These are phyloP conservation scores for Xylocampa areola DNA, from an alignment of 2,888 invertebrate species.

Conservation along the genomic window DNA sequence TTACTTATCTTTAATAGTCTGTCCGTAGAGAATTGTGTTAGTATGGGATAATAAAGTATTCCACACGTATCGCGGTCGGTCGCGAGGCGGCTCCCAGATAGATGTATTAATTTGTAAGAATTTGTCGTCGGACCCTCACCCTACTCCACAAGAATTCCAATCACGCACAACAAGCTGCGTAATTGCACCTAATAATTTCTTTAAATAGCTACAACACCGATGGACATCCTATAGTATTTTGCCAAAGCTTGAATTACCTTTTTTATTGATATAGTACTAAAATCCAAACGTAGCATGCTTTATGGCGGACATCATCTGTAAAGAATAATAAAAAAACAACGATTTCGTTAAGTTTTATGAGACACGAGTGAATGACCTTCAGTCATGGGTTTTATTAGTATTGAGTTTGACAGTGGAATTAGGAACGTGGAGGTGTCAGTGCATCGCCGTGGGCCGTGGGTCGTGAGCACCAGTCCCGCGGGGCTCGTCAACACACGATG, in stretches of 20 bases:
- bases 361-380: conserved; percentile 65
- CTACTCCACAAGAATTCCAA: conserved; percentile 81
- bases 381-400: conserved; percentile 76
- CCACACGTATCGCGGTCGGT: conserved; percentile 81
- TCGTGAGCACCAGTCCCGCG: conserved; percentile 80
- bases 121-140: conserved; percentile 86
- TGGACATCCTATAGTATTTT: conserved; percentile 47
- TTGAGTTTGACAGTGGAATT: conserved; percentile 74
- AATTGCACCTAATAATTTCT: conserved; percentile 89
- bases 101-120: conserved; percentile 90
- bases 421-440: conserved; percentile 77
- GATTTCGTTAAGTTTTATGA: conserved; percentile 71
- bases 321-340: conserved; percentile 69
- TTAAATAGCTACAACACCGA: conserved; percentile 79
- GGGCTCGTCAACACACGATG: conserved; percentile 90
- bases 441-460: conserved; percentile 75
- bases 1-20: conserved; percentile 72
- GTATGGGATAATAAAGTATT: conserved; percentile 83
- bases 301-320: conserved; percentile 65
- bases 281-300: conserved; percentile 51
- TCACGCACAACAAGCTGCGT: conserved; percentile 89
- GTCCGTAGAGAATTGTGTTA: conserved; percentile 71
- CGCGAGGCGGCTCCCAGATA: conserved; percentile 79
- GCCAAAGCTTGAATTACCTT: conserved; percentile 22
- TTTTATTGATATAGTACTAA: conserved; percentile 52